Evolutionary conservation across 2,113 vertebrate species (phyloP), one percentile per base, ranked within the genome.

Genomic region (Neotoma lepida): DNA sequence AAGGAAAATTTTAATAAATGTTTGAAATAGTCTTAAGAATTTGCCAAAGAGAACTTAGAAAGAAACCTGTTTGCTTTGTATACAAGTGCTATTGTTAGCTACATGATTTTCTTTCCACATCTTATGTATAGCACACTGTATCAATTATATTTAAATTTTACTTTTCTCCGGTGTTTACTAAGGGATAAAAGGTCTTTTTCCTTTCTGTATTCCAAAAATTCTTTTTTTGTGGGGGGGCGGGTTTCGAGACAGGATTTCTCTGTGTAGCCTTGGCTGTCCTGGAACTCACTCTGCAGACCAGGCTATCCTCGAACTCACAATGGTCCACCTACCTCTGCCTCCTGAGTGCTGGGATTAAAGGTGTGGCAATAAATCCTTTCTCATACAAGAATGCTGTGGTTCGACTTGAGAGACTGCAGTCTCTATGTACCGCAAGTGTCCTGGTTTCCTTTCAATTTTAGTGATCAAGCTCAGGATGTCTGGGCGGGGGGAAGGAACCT

Each of bases 371-470:
- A 51, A 68, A 86, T 86, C 44, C 61, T 66, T 86, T 51, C 33
- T 86, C 51, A 70, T 35, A 86, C 17, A 51, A 49, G 4, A 86
- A 66, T 49, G 30, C 9, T 33, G 18, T 14, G 9, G 44, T 66
- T 35, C 0, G 2, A 35, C 61, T 85, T 49, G 82, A 46, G 26
- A 49, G 14, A 13, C 33, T 24, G 41, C 63, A 41, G 17, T 46
- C 63, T 68, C 12, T 54, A 26, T n/a, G 98, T 98, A 98, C 98
- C 98, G 98, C 22, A 82, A 44, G 58, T 18, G 39, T 44, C 98
- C 98, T 98, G 98, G 98, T 49, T 88, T 74, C 98, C 99, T 99
- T 99, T 99, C 99, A 99, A 98, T 98, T 84, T 99, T 98, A 98
- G 33, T 28, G 78, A 63, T 78, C 44, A 86, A 86, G n/a, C 17